Percentiles rank a stretch among this genome's conserved stretches.
These are phyloP conservation scores for Melanotaenia nigrans DNA, from an alignment of 2,797 vertebrate species.

Conservation along the genomic window DNA sequence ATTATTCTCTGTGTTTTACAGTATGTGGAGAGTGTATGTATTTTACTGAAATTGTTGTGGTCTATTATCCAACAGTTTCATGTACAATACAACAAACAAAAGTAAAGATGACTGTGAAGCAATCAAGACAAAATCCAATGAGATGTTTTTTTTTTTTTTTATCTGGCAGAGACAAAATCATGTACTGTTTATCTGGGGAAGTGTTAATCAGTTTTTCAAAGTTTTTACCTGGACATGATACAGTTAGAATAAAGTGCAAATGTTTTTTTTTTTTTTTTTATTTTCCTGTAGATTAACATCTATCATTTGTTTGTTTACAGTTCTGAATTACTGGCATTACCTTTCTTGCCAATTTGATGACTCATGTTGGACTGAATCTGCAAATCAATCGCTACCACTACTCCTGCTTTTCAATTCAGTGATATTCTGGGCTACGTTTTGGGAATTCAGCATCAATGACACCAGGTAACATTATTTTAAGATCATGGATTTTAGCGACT, in stretches of 20 bases:
- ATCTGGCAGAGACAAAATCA: neutral
- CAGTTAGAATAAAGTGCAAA: neutral
- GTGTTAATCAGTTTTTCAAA: neutral
- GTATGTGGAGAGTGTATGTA: neutral
- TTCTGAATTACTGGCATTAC: neutral
- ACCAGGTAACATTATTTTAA: conserved; percentile 31
- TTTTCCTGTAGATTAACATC: neutral
- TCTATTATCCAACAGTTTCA: neutral
- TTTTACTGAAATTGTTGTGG: neutral
- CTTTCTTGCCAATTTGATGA: neutral
- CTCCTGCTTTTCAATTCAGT: conserved; percentile 9
- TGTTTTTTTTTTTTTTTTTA: too few species aligned
- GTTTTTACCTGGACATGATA: too few species aligned
- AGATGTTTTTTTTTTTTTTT: too few species aligned
- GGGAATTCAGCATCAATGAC: conserved; percentile 16
- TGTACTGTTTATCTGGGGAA: neutral
- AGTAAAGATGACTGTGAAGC: too few species aligned
- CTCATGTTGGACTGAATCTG: neutral
- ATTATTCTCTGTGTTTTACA: neutral
- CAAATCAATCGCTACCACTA: neutral
- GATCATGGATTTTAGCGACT: conserved; percentile 28
- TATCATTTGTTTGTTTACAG: neutral
- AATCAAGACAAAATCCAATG: too few species aligned
- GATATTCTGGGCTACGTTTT: neutral
- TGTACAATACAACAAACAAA: too few species aligned